A percentile compares a stretch with the other conserved stretches of the same genome.
Conservation (phyloP, 2,113 vertebrate genomes). For the Tragelaphus imberbis region DNA sequence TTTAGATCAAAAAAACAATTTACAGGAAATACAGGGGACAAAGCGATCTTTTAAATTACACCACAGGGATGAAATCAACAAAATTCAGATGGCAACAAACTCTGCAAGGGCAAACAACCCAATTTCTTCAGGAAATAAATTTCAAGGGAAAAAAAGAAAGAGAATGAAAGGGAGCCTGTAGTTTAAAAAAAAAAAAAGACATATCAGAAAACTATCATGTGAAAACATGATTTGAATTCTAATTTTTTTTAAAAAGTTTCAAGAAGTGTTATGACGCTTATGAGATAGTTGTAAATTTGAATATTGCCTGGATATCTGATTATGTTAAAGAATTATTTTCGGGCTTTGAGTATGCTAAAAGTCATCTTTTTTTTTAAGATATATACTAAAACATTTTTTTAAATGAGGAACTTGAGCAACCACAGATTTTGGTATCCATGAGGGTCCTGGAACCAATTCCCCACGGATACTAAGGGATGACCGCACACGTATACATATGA, state of each 20-base stretch:
- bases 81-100: slow-evolving; percentile 1
- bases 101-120: background rate
- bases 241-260: background rate
- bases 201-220: background rate
- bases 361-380: background rate
- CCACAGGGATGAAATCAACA: slow-evolving; percentile 12
- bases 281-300: slow-evolving; percentile 1
- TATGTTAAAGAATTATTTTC: background rate
- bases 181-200: background rate
- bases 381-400: background rate
- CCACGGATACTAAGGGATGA: no score
- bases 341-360: background rate
- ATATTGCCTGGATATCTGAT: background rate
- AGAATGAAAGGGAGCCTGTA: background rate
- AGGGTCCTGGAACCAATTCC: background rate
- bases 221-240: background rate
- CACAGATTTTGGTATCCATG: background rate
- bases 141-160: background rate
- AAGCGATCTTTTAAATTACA: slow-evolving; percentile 19
- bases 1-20: slow-evolving; percentile 31
- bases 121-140: slow-evolving; percentile 29
- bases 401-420: background rate
- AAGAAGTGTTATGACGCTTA: background rate
- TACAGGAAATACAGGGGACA: background rate
- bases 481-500: accelerated